Base-by-base conservation (phyloP, 2,888 invertebrate species). In the Chloroclysta siterata region DNA sequence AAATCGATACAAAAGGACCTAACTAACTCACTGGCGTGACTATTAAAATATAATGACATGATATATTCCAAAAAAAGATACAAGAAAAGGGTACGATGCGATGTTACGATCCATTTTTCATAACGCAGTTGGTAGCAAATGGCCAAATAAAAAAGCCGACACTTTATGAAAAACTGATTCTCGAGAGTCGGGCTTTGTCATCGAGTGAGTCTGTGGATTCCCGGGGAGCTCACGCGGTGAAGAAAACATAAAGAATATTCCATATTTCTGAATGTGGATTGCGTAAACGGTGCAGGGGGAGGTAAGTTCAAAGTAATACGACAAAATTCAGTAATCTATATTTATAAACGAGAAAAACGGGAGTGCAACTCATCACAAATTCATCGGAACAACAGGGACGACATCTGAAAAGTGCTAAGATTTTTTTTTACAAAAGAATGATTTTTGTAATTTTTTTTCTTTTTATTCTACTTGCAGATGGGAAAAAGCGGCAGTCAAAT, bases 11-110 rank as follows among this genome's bases (percentile, higher is more conserved):
- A 91, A 92, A 93, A 91, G 81, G 90, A 80, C 83, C 87, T 91
- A 91, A 92, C 92, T 92, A 92, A 91, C 91, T 79, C 87, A 77
- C 77, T 84, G 83, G 87, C 82, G 89, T 93, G 93, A 93, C 93
- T 93, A 92, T 93, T 92, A 93, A 92, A 91, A 89, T 91, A 91
- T 92, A 93, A 92, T 92, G 93, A 93, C 91, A 92, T 93, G 93
- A 93, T 93, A 91, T 93, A 93, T 92, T 85, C 70, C 8, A 46
- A 71, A 80, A 89, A 89, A 88, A 83, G 83, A 80, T 79, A 85
- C 82, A 83, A 87, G 88, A 91, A 92, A 92, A 92, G 92, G 91
- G 91, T 92, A 93, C 51, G 58, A 58, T 55, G 46, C 86, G 87
- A 85, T 87, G 88, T 90, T 89, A 89, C 89, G 89, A 89, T 89